Evolutionary conservation across 2,113 vertebrate species (phyloP), one percentile per base, ranked within the genome.

Genomic region (Cichladusa arquata): DNA sequence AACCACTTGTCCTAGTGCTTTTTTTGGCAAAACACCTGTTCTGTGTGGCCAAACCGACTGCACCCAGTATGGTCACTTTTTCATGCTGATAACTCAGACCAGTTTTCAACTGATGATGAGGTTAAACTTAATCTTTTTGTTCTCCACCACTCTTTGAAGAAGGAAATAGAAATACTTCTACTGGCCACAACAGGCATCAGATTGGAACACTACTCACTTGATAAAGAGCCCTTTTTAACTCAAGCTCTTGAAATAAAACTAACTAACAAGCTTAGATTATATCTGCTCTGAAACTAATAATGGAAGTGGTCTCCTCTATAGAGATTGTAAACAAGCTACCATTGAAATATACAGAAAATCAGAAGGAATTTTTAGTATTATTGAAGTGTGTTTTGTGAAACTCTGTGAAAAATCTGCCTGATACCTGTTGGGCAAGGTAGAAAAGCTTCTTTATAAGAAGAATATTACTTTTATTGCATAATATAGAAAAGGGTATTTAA

Each of bases 21-120:
- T 92, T 95, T 94, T 96, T 48, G 92, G 79, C 81, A 95, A 3
- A 85, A 36, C 96, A 95, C 79, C 87, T 95, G 90, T 88, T 94
- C 85, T 78, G 9, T 16, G 44, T 86, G 88, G 72, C 64, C 82
- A 88, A 58, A 83, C 22, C 33, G 44, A 67, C 77, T 92, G 40
- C 89, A 74, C 71, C 60, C 79, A 90, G 34, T 72, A 88, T 25
- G 66, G 89, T 82, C 66, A 34, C 84, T 77, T 85, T 62, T 66
- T 50, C 65, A 67, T 62, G 50, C 81, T 48, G 60, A n/a, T 78
- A 86, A 88, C 64, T 86, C 69, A 54, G 67, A 58, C 45, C 79
- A n/a, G n/a, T n/a, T n/a, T n/a, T n/a, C n/a, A 90, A 60, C 62
- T 81, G 90, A 73, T 65, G 42, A 70, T 40, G 17, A 91, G 9